Base-by-base conservation (phyloP, 2,888 invertebrate species). In the Protonemura montana region DNA sequence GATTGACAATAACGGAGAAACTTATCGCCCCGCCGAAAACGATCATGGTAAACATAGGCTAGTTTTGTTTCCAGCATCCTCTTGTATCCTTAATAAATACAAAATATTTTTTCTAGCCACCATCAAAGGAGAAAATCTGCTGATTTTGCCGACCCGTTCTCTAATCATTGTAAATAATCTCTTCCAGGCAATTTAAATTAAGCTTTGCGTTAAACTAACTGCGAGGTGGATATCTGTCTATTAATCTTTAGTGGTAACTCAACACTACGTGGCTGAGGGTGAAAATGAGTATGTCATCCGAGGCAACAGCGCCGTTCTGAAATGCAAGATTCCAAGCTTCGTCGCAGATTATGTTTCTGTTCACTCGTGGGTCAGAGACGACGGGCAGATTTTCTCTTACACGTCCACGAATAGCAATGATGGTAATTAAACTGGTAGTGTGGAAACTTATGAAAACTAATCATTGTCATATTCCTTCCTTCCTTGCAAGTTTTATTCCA, bases 261-360 rank as follows among this genome's bases (percentile, higher is more conserved):
- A 95, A 91, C 93, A 93, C 90, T 95, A 95, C 91, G 94, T 94
- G 89, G 94, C 95, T 82, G 95, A 95, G 91, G 94, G 95, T 89
- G 91, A 95, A 89, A 95, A 94, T 89, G 95, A 95, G 90, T 95
- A 95, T 91, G 95, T 95, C 85, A 95, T 95, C 89, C 92, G 94
- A 86, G 95, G 95, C 87, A 95, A 95, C 92, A 94, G 95, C 82
- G 95, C 94, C 0, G 93, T 95, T 85, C 91, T 95, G 87, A 95
- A 95, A 90, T 95, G 95, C 92, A 95, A 94, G 89, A 95, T 95
- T 88, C 95, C 95, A 7, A 95, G 95, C 88, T 95, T 95, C 91
- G 95, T 95, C 86, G 94, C 95, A 87, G 95, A 95, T 92, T 95
- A 95, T 91, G 95, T 95, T 85, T 93, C 92, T 83, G 94, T 95